These are phyloP conservation scores for Seira sanloemensis DNA, from an alignment of 2,888 invertebrate species.

Conservation along the genomic window DNA sequence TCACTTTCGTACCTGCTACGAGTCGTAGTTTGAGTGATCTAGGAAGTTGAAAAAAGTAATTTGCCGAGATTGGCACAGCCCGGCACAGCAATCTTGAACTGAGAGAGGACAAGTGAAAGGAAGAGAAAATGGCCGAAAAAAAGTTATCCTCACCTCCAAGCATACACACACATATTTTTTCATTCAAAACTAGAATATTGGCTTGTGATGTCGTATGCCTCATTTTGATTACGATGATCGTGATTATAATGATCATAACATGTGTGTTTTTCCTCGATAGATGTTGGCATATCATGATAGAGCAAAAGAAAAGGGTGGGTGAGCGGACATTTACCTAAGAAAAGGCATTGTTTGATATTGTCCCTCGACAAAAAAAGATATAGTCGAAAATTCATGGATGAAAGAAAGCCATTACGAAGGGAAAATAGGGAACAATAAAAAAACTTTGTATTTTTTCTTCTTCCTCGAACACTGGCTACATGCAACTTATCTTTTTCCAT, in stretches of 20 bases:
- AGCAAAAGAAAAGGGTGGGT: not conserved
- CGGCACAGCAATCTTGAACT: constrained; percentile 25
- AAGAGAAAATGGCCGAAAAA: constrained; percentile 52
- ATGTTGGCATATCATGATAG: not conserved
- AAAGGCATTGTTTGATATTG: not conserved
- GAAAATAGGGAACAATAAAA: no score
- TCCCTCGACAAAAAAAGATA: not conserved
- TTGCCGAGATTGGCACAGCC: constrained; percentile 64
- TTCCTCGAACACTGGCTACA: no score
- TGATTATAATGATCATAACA: constrained; percentile 32
- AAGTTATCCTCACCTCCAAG: constrained; percentile 58
- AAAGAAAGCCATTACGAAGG: no score
- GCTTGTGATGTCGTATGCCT: constrained; percentile 17
- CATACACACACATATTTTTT: no score
- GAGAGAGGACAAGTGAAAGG: constrained; percentile 2
- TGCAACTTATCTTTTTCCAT: not conserved
- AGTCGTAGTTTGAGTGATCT: not conserved
- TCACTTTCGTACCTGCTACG: constrained; percentile 46
- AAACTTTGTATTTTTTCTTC: no score
- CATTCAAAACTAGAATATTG: not conserved
- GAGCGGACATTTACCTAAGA: constrained; percentile 32
- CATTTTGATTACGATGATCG: constrained; percentile 24
- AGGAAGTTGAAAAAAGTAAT: constrained; percentile 48
- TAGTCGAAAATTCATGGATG: not conserved
- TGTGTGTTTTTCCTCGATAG: constrained; percentile 15